Evolutionary conservation across 1,140 invertebrate species (phyloP), one percentile per base, ranked within the genome.

Genomic region (Drosophila miranda): DNA sequence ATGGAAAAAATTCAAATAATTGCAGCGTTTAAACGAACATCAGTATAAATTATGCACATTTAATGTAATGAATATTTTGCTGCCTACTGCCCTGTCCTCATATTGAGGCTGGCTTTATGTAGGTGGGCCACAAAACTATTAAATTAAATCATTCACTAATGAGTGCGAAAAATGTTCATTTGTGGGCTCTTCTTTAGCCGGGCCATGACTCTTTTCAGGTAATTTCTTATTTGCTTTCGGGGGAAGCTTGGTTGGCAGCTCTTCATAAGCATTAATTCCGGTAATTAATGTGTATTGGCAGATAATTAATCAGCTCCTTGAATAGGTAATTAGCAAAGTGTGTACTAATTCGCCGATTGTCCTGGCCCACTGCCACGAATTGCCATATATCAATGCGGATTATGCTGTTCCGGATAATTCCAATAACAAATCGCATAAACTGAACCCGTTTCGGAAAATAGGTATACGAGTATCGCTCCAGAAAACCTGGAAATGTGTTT

Each of bases 11-110:
- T 44, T 8, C 28, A 56, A 66, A 50, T 67, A 57, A 60, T 78
- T 56, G 42, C 56, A 58, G 75, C 67, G 61, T 72, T 77, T 73
- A 78, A 78, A 73, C 48, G 53, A 43, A 44, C 68, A 78, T 78
- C 52, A 78, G 73, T 78, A 59, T 73, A 59, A 78, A 78, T 60
- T 76, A 70, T 64, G 58, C 51, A 64, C 48, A 46, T 56, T 62
- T 53, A 50, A 43, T 38, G 16, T 53, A 53, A 75, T 61, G 38
- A 60, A 67, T 49, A 68, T 45, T 45, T 75, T n/a, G 9, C 41
- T 23, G 13, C 49, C 23, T 34, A 42, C 48, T 42, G 54, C 62
- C 50, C 21, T 7, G 14, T 8, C 43, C 16, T 9, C 34, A 11
- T 3, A 34, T 9, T 2, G 16, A 41, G 23, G 1, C 34, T 9